Percentiles rank a stretch among this genome's conserved stretches.
Conservation (phyloP, 2,888 invertebrate species). For the Odontothrips loti region DNA sequence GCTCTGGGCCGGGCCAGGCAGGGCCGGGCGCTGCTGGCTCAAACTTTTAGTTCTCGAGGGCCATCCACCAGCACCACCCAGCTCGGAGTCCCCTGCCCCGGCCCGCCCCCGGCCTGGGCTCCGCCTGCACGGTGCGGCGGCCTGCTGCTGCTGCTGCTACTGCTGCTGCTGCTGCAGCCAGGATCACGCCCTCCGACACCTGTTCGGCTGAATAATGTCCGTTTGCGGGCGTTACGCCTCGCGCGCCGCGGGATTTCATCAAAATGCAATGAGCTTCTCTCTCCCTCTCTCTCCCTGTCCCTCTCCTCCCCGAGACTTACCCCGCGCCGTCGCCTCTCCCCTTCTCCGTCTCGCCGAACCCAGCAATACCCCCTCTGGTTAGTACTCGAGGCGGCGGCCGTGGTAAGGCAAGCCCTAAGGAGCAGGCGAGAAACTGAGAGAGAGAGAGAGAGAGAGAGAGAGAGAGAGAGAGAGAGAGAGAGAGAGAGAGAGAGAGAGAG, state of each 20-base stretch:
- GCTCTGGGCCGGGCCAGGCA: background rate
- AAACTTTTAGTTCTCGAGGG: background rate
- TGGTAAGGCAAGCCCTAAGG: background rate
- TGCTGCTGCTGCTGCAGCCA: too few species aligned
- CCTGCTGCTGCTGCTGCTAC: too few species aligned
- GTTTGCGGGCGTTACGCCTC: background rate
- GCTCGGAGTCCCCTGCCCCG: too few species aligned
- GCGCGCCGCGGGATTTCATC: background rate
- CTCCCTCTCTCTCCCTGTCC: too few species aligned
- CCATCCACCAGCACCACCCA: background rate
- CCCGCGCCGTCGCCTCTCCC: too few species aligned
- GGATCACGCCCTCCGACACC: background rate
- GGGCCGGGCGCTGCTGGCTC: background rate
- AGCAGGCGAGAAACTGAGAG: slow-evolving; percentile 25
- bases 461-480: slow-evolving; percentile 28
- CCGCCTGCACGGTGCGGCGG: too few species aligned
- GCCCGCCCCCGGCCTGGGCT: too few species aligned
- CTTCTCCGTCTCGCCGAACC: background rate
- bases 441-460: slow-evolving; percentile 11
- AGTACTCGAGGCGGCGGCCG: background rate
- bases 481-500: slow-evolving; percentile 29
- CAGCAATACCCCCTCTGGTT: background rate
- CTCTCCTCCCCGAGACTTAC: too few species aligned
- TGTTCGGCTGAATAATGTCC: background rate
- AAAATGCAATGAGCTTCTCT: background rate